These are phyloP conservation scores for Chloroceryle inda DNA, from an alignment of 2,797 vertebrate species.

Conservation along the genomic window DNA sequence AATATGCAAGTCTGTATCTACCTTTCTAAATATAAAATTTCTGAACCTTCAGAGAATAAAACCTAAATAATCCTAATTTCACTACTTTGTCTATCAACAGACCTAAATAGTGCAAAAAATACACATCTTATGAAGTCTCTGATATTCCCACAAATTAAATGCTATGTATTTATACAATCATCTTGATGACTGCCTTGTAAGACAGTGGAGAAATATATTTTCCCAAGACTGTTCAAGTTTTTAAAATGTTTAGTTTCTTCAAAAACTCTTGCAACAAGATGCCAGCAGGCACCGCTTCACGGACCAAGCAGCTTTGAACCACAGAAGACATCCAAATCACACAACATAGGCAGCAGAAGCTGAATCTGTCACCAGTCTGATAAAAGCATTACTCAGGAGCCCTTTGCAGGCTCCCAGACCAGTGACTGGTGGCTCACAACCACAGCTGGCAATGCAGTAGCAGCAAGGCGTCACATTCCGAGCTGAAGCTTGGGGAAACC, in stretches of 20 bases:
- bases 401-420: background rate
- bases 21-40: background rate
- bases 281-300: background rate
- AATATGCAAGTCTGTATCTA: background rate
- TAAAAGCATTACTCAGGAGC: background rate
- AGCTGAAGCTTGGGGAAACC: background rate
- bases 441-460: background rate
- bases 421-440: background rate
- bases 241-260: background rate
- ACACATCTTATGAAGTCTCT: rapidly evolving
- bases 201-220: background rate
- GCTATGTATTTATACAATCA: rapidly evolving
- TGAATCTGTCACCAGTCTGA: background rate
- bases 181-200: background rate
- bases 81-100: background rate
- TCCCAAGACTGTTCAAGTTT: background rate
- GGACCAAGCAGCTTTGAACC: background rate
- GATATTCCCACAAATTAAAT: background rate
- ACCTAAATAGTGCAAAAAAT: background rate
- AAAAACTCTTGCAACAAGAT: background rate
- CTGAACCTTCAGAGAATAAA: background rate
- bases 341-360: background rate
- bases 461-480: background rate
- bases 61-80: background rate
- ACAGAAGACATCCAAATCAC: background rate